Evolutionary conservation across 2,888 invertebrate genomes (phyloP).

Genomic region (Eudemis profundana): DNA sequence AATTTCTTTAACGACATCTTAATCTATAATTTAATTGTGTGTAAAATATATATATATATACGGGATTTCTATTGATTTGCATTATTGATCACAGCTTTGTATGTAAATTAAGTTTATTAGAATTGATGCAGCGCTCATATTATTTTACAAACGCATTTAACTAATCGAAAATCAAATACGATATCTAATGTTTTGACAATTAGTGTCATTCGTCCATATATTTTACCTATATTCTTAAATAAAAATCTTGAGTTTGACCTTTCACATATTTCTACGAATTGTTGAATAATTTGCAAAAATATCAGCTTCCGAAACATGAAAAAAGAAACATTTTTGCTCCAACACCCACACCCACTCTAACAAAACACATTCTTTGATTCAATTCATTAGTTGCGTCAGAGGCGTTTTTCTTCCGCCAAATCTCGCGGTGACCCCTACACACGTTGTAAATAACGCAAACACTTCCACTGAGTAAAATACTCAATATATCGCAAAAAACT

Average conservation of each 20-base stretch:
- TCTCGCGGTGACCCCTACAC: constrained; percentile 51
- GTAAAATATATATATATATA: constrained; percentile 61
- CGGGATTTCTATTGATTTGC: constrained; percentile 46
- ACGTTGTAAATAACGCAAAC: constrained; percentile 69
- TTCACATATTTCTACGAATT: background rate
- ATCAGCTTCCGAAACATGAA: background rate
- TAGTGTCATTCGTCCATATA: constrained; percentile 1
- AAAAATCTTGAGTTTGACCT: background rate
- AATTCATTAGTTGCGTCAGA: constrained; percentile 42
- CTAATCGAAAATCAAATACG: constrained; percentile 5
- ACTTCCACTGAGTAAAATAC: constrained; percentile 70
- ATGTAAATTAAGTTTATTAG: constrained; percentile 29
- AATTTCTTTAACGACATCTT: constrained; percentile 56
- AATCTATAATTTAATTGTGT: constrained; percentile 55
- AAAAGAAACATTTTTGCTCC: constrained; percentile 8
- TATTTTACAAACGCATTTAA: constrained; percentile 16
- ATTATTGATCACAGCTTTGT: constrained; percentile 36
- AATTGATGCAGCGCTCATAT: constrained; percentile 23
- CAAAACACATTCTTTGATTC: constrained; percentile 42
- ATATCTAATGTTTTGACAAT: constrained; percentile 25
- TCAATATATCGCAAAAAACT: constrained; percentile 60
- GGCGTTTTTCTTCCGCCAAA: constrained; percentile 47
- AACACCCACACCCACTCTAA: constrained; percentile 1
- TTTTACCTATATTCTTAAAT: background rate
- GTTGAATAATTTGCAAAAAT: too few species aligned